Conservation (phyloP, 2,888 invertebrate genomes). For the Neoaliturus tenellus region DNA sequence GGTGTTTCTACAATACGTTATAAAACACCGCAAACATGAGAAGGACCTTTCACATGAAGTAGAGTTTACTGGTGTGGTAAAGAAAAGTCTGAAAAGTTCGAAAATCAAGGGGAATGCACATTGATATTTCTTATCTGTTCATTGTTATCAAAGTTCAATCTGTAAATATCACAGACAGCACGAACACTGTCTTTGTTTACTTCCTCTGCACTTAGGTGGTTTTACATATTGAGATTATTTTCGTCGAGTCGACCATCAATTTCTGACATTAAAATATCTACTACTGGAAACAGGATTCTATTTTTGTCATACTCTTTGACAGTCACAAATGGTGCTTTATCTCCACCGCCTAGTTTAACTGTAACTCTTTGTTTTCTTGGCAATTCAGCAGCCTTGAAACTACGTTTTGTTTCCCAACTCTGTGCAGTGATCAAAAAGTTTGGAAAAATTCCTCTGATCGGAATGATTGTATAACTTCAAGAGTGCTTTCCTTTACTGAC, state of each 20-base stretch:
- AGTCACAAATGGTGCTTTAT: constrained; percentile 9
- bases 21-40: neutral
- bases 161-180: neutral
- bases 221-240: neutral
- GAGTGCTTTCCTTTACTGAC: neutral
- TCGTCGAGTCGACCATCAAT: constrained; percentile 27
- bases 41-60: neutral
- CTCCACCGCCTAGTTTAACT: neutral
- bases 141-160: neutral
- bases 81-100: neutral
- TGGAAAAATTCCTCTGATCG: constrained; percentile 32
- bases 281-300: constrained; percentile 4
- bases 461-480: neutral
- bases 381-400: constrained; percentile 24
- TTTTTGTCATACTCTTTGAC: constrained; percentile 7
- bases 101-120: neutral
- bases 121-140: neutral
- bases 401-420: constrained; percentile 4
- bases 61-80: constrained; percentile 1
- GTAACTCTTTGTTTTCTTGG: constrained; percentile 1
- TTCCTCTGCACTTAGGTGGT: neutral
- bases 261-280: constrained; percentile 17
- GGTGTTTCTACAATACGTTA: neutral
- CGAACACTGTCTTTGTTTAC: constrained; percentile 1
- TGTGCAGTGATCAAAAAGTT: constrained; percentile 23